Evolutionary conservation across 2,888 invertebrate species (phyloP).

Genomic region (Agrotis puta): DNA sequence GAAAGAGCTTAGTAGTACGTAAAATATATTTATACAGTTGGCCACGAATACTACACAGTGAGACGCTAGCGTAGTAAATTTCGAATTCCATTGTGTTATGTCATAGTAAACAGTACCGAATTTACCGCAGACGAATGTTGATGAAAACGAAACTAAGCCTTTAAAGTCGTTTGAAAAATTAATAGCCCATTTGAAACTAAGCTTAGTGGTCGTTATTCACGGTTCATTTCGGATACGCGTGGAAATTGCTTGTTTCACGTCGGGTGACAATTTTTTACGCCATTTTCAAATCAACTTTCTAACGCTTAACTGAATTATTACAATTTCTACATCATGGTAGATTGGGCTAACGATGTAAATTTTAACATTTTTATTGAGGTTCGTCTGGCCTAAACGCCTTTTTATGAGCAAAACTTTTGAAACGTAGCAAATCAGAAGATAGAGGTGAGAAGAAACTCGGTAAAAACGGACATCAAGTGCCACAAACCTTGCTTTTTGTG

Average conservation of each 20-base stretch:
- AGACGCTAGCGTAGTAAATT: conserved; percentile 15
- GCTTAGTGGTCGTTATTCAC: conserved; percentile 62
- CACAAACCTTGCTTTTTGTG: conserved; percentile 36
- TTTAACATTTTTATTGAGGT: conserved; percentile 10
- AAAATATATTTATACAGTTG: conserved; percentile 35
- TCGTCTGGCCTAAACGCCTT: conserved; percentile 12
- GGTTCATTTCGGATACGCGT: conserved; percentile 66
- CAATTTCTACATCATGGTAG: conserved; percentile 49
- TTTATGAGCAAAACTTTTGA: conserved; percentile 28
- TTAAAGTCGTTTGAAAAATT: conserved; percentile 58
- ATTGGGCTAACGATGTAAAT: conserved; percentile 17
- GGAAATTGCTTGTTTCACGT: conserved; percentile 71
- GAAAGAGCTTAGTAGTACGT: conserved; percentile 24
- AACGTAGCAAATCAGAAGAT: conserved; percentile 9
- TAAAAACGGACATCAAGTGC: conserved; percentile 25
- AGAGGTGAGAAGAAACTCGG: conserved; percentile 13
- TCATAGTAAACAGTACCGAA: conserved; percentile 29
- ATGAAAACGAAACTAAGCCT: conserved; percentile 46
- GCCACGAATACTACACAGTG: conserved; percentile 18
- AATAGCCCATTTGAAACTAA: conserved; percentile 65
- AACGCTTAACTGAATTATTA: conserved; percentile 57
- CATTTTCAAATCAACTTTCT: conserved; percentile 69
- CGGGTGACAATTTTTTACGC: conserved; percentile 76
- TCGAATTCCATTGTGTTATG: conserved; percentile 42
- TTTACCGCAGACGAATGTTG: conserved; percentile 39